Evolutionary conservation across 2,113 vertebrate species (phyloP).

Genomic region (Telmatochromis brichardi): DNA sequence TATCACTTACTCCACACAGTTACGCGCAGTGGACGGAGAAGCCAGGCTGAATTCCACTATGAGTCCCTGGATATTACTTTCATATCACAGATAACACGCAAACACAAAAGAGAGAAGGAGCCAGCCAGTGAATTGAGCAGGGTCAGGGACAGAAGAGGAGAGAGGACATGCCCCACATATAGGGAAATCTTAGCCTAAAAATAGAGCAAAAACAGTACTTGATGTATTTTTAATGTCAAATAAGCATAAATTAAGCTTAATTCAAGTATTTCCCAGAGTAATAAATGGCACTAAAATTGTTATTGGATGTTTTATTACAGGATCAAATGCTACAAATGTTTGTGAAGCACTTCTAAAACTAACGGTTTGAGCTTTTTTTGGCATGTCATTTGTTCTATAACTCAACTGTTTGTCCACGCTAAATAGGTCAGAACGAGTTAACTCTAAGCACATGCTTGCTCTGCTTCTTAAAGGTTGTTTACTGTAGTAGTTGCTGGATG

Average conservation of each 20-base stretch:
- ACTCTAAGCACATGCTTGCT: not conserved
- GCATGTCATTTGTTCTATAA: not conserved
- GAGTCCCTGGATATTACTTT: constrained; percentile 62
- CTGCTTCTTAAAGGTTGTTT: not conserved
- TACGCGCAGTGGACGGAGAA: constrained; percentile 30
- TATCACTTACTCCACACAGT: constrained; percentile 55
- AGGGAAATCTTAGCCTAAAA: not conserved
- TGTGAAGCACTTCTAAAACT: not conserved
- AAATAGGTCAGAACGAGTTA: not conserved
- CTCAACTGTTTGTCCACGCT: not conserved
- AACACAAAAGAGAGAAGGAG: constrained; percentile 35
- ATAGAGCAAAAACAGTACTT: not conserved
- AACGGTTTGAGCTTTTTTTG: not conserved
- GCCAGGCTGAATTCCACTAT: constrained; percentile 48
- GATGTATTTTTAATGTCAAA: not conserved
- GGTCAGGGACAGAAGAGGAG: not conserved
- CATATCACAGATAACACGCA: constrained; percentile 53
- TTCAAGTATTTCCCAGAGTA: not conserved
- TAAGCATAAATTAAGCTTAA: not conserved
- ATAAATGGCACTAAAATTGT: not conserved
- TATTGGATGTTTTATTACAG: not conserved
- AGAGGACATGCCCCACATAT: not conserved
- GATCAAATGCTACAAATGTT: not conserved
- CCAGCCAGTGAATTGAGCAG: not conserved
- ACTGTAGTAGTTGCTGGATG: not conserved